Conservation (phyloP, 2,113 vertebrate species). For the Bujurquina vittata region DNA sequence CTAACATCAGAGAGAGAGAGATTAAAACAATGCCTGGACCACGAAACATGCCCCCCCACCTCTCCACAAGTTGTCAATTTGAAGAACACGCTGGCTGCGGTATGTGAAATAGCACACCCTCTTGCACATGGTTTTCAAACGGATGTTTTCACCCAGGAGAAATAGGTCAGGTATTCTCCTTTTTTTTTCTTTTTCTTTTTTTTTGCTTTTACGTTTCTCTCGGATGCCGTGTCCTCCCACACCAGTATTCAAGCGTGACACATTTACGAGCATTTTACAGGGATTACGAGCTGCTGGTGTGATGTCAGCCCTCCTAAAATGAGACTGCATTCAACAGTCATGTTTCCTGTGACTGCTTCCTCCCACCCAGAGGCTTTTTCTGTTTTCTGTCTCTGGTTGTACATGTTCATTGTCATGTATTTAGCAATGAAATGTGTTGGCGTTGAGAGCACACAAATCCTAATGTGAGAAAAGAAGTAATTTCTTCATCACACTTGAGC, state of each 20-base stretch:
- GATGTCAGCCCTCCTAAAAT: slow-evolving; percentile 42
- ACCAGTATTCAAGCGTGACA: slow-evolving; percentile 34
- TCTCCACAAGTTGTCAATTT: slow-evolving; percentile 89
- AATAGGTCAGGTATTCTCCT: slow-evolving; percentile 8
- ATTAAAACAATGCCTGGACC: slow-evolving; percentile 89
- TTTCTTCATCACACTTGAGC: neutral
- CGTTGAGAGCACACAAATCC: neutral
- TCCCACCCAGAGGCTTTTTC: slow-evolving; percentile 40
- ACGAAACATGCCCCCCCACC: slow-evolving; percentile 84
- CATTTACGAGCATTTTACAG: slow-evolving; percentile 41
- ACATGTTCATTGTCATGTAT: slow-evolving; percentile 10
- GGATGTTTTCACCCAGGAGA: neutral
- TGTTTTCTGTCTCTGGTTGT: slow-evolving; percentile 17
- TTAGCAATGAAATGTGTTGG: slow-evolving; percentile 36
- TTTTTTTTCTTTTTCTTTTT: neutral
- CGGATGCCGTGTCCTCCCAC: slow-evolving; percentile 45
- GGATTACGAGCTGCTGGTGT: slow-evolving; percentile 30
- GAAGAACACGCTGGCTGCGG: slow-evolving; percentile 90
- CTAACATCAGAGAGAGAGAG: slow-evolving; percentile 89
- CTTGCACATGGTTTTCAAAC: slow-evolving; percentile 5
- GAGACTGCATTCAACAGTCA: slow-evolving; percentile 24
- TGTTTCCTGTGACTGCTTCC: slow-evolving; percentile 36
- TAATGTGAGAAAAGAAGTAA: neutral
- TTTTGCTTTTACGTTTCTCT: neutral
- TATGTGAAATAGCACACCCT: slow-evolving; percentile 67